Evolutionary conservation across 2,113 vertebrate species (phyloP).

Genomic region (Hymenochirus boettgeri): DNA sequence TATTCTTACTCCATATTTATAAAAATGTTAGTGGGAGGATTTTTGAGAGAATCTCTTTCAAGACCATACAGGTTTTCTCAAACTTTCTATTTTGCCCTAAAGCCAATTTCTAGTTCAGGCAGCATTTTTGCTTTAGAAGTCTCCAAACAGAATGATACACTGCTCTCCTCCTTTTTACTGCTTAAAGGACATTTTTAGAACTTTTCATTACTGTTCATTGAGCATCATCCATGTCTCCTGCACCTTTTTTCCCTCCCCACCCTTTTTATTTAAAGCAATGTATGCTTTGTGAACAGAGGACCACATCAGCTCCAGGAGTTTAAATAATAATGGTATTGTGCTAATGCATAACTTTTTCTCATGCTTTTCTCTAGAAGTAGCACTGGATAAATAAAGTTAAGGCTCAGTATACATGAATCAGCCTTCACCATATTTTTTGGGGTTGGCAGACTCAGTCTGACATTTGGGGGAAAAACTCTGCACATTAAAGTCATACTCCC

Average conservation of each 20-base stretch:
- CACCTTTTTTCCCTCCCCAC: not conserved
- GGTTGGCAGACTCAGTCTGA: too few species aligned
- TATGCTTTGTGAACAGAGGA: not conserved
- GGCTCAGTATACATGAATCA: too few species aligned
- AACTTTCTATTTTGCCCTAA: conserved; percentile 17
- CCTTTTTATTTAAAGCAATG: not conserved
- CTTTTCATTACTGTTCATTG: not conserved
- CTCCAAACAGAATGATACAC: not conserved
- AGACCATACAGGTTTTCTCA: conserved; percentile 25
- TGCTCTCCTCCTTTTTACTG: not conserved
- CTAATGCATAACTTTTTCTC: too few species aligned
- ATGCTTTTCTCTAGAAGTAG: too few species aligned
- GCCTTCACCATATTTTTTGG: too few species aligned
- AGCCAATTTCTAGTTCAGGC: not conserved
- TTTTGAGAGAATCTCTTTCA: conserved; percentile 6
- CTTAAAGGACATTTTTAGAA: not conserved
- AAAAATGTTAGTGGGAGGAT: conserved; percentile 3
- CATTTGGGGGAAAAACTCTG: too few species aligned
- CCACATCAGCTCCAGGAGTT: not conserved
- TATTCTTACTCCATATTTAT: not conserved
- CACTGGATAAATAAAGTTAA: too few species aligned
- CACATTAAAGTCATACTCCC: too few species aligned
- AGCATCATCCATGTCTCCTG: not conserved
- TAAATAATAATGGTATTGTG: conserved; percentile 6
- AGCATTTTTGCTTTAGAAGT: conserved; percentile 19